phyloP scores from a whole-genome alignment of 2,113 vertebrate species.

The Oreochromis spilurus region DNA sequence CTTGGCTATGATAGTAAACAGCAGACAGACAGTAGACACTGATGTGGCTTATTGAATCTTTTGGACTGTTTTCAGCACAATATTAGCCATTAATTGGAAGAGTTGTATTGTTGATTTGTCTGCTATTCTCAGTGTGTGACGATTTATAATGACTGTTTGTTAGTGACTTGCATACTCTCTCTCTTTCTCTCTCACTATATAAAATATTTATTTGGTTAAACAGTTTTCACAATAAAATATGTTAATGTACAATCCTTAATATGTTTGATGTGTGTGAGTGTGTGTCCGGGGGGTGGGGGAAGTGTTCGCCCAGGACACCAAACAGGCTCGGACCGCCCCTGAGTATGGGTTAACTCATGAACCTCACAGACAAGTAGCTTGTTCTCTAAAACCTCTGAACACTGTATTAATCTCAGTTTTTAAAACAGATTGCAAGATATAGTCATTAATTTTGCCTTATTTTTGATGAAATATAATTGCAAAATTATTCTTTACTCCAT shows the following conservation, averaged over 20 bases:
- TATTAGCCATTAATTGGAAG: background rate
- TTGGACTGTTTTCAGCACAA: background rate
- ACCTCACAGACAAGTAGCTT: background rate
- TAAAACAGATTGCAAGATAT: background rate
- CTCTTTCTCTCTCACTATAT: background rate
- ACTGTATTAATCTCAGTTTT: background rate
- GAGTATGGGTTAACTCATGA: background rate
- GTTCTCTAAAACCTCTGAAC: background rate
- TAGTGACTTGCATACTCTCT: background rate
- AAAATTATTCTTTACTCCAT: background rate
- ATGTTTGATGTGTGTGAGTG: background rate
- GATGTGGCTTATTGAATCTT: background rate
- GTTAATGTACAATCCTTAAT: background rate
- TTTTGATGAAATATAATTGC: background rate
- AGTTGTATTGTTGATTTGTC: background rate
- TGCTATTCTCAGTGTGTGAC: background rate
- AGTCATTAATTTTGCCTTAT: background rate
- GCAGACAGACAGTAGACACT: background rate
- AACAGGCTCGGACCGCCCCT: accelerated
- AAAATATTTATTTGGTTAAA: background rate
- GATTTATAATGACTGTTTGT: background rate
- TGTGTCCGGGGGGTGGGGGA: background rate
- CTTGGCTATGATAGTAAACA: background rate
- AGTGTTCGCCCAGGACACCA: background rate
- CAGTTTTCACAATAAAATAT: background rate